Evolutionary conservation across 1,140 invertebrate species (phyloP).

Genomic region (Chelonus insularis): DNA sequence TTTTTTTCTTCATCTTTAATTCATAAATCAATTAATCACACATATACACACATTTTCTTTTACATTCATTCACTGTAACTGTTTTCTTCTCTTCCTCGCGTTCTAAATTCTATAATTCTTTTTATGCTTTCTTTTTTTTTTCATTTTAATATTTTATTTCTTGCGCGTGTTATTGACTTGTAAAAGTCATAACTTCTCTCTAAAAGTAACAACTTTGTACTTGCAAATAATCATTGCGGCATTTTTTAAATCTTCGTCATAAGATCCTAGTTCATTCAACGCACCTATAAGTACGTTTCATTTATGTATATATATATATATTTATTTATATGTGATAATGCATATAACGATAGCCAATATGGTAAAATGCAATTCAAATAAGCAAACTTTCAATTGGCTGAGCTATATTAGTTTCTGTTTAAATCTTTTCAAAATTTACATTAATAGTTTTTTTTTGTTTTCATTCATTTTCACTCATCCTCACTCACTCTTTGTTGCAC

Average conservation of each 20-base stretch:
- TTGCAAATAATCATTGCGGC: slow-evolving; percentile 33
- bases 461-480: background rate
- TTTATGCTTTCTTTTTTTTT: background rate
- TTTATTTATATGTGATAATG: slow-evolving; percentile 2
- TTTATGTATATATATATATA: background rate
- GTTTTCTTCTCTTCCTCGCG: too few species aligned
- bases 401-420: background rate
- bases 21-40: too few species aligned
- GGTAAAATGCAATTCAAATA: slow-evolving; percentile 3
- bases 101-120: background rate
- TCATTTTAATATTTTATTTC: background rate
- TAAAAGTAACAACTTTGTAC: slow-evolving; percentile 36
- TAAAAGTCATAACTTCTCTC: slow-evolving; percentile 5
- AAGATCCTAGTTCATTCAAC: background rate
- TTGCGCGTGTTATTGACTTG: background rate
- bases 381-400: background rate
- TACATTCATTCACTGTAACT: too few species aligned
- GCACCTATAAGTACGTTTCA: background rate
- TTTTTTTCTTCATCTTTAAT: too few species aligned
- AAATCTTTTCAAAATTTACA: background rate
- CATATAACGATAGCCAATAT: slow-evolving; percentile 8
- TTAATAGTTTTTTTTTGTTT: background rate
- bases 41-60: too few species aligned
- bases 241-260: slow-evolving; percentile 2
- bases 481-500: too few species aligned